A percentile compares a stretch with the other conserved stretches of the same genome.
phyloP scores from a whole-genome alignment of 2,797 vertebrate species.

The Garrulus glandarius region DNA sequence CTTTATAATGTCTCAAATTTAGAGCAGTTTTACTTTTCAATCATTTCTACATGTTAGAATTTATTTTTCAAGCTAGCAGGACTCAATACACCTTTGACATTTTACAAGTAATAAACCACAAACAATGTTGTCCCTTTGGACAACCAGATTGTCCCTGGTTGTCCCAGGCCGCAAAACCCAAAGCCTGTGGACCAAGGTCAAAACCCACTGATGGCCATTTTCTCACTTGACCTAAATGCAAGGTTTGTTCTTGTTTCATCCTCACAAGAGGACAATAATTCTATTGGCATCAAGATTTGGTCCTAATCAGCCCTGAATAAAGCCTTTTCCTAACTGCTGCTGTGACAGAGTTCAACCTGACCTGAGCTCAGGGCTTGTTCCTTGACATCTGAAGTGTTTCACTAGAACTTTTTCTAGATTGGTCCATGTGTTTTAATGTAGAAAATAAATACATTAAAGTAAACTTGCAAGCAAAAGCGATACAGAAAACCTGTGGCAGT shows the following conservation, averaged over 20 bases:
- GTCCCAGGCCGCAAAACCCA: background rate
- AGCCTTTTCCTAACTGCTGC: background rate
- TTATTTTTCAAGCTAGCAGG: background rate
- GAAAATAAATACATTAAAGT: background rate
- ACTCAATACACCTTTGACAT: background rate
- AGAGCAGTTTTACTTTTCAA: background rate
- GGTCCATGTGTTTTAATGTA: background rate
- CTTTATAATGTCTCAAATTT: background rate
- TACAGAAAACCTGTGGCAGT: background rate
- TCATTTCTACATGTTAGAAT: background rate
- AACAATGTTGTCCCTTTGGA: background rate
- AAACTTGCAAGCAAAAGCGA: background rate
- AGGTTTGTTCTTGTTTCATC: background rate
- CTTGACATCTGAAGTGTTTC: background rate
- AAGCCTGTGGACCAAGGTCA: background rate
- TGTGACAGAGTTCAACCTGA: background rate
- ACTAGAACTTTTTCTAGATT: background rate
- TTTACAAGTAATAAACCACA: background rate
- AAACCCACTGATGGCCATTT: background rate
- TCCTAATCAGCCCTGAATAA: background rate
- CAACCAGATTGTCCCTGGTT: background rate
- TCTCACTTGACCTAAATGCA: background rate
- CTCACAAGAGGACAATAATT: background rate
- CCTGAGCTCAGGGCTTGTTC: fast-evolving
- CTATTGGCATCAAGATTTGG: background rate